Evolutionary conservation across 1,140 invertebrate species (phyloP).

Genomic region (Ooceraea biroi): DNA sequence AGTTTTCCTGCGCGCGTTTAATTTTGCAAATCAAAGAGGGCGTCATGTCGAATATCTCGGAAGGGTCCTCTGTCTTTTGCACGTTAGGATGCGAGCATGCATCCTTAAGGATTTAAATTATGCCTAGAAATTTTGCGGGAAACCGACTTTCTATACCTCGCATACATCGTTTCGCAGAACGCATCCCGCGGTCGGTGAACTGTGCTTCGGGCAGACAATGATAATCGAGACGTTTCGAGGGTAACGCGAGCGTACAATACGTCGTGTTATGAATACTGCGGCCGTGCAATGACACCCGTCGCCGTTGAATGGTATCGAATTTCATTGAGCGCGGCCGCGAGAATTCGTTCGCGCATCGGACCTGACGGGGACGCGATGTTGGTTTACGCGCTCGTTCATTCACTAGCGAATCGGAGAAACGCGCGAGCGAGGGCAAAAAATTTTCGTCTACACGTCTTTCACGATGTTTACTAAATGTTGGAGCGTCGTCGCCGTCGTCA

Average conservation of each 20-base stretch:
- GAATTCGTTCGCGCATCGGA: neutral
- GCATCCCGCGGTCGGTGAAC: neutral
- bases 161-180: neutral
- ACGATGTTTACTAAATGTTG: slow-evolving; percentile 16
- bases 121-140: neutral
- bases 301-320: slow-evolving; percentile 27
- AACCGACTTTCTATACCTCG: neutral
- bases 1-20: too few species aligned
- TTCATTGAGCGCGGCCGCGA: slow-evolving; percentile 35
- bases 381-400: slow-evolving; percentile 35
- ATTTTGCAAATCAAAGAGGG: too few species aligned
- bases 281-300: slow-evolving; percentile 4
- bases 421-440: neutral
- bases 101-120: too few species aligned
- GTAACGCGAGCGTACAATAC: neutral
- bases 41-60: too few species aligned
- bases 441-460: slow-evolving; percentile 12
- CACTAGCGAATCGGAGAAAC: slow-evolving; percentile 5
- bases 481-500: neutral
- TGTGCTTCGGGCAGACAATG: neutral
- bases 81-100: too few species aligned
- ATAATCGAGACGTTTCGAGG: neutral
- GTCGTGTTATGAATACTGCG: neutral
- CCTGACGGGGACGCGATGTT: neutral
- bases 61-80: too few species aligned